These are phyloP conservation scores for Xyliphius kryptos DNA, from an alignment of 2,113 vertebrate genomes.

Conservation along the genomic window DNA sequence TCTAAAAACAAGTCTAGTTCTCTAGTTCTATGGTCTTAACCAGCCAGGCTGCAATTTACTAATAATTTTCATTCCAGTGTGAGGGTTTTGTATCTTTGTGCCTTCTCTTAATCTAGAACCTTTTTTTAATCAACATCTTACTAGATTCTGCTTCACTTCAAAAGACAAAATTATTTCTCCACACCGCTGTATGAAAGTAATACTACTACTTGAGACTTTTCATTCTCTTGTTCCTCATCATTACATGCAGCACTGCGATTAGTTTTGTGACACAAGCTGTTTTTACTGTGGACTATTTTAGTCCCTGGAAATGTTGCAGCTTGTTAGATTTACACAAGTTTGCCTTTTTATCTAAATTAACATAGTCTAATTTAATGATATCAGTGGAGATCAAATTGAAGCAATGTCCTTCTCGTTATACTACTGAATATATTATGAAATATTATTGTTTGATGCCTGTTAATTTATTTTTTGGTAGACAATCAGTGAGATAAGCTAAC, in stretches of 20 bases:
- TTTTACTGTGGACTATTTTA: conserved; percentile 33
- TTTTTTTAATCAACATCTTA: conserved; percentile 21
- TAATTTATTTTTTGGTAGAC: conserved; percentile 57
- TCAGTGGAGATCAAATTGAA: too few relatives aligned
- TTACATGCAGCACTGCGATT: conserved; percentile 25
- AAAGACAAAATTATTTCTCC: conserved; percentile 24
- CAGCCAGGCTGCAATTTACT: conserved; percentile 34
- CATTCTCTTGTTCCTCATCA: conserved; percentile 26
- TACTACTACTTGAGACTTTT: conserved; percentile 20
- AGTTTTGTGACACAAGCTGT: conserved; percentile 24
- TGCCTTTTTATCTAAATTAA: conserved; percentile 27
- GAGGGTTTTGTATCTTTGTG: conserved; percentile 45
- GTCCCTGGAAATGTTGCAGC: conserved; percentile 17
- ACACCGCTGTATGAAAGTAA: conserved; percentile 8
- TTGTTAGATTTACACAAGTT: conserved; percentile 25
- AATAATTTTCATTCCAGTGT: conserved; percentile 33
- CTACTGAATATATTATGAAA: conserved; percentile 17
- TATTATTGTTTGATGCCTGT: conserved; percentile 58
- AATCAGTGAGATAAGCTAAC: conserved; percentile 52
- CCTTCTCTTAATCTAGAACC: conserved; percentile 41
- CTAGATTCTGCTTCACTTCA: conserved; percentile 3
- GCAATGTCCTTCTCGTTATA: too few relatives aligned
- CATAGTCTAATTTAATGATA: conserved; percentile 16
- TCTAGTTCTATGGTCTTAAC: conserved; percentile 28
- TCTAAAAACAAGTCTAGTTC: conserved; percentile 3